Conservation (phyloP, 2,113 vertebrate species). For the Spilogale gracilis region DNA sequence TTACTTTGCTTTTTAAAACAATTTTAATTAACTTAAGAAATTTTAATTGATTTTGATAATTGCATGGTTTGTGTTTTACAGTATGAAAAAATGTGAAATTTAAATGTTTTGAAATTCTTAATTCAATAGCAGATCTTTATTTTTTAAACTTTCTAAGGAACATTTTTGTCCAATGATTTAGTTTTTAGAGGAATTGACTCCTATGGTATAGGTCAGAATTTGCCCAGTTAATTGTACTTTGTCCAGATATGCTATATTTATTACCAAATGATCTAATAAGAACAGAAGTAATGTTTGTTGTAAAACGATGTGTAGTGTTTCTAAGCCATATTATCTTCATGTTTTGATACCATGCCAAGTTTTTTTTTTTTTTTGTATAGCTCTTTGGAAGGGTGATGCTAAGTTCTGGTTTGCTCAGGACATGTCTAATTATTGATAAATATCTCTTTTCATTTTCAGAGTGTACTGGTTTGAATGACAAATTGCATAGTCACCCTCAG, state of each 20-base stretch:
- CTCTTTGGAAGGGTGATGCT: background rate
- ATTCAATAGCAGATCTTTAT: background rate
- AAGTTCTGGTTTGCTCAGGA: background rate
- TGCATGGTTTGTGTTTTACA: background rate
- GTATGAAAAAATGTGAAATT: background rate
- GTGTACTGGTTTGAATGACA: background rate
- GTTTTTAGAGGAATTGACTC: background rate
- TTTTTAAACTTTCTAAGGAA: background rate
- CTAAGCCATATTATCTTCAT: background rate
- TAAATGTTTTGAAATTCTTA: background rate
- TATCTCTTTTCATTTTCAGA: background rate
- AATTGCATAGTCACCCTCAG: background rate
- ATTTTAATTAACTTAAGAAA: conserved; percentile 19
- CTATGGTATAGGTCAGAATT: background rate
- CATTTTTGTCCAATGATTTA: background rate
- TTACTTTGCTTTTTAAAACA: conserved; percentile 12
- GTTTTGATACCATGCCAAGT: background rate
- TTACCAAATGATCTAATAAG: background rate
- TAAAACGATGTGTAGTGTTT: background rate
- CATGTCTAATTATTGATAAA: background rate
- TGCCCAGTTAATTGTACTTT: background rate
- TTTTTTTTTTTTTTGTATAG: too few species aligned
- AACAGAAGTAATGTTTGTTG: background rate
- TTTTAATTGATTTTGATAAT: background rate
- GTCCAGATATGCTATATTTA: background rate